A percentile compares a stretch with the other conserved stretches of the same genome.
phyloP scores from a whole-genome alignment of 1,140 invertebrate genomes.

The Coenobita brevimanus region DNA sequence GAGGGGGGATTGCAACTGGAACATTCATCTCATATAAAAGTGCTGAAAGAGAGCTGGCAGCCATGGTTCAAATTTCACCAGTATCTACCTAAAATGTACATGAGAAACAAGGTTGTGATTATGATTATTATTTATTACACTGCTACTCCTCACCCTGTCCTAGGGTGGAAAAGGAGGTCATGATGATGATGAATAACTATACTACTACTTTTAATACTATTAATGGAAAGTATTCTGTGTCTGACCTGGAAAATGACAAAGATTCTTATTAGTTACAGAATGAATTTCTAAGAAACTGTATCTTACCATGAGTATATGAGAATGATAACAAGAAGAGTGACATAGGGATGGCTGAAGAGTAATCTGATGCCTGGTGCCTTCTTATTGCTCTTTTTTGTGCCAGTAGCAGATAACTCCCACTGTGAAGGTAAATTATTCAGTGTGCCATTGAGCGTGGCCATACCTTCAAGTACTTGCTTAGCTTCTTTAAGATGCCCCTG shows the following conservation, averaged over 20 bases:
- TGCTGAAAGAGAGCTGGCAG: background rate
- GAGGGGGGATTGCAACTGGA: background rate
- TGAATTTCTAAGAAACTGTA: background rate
- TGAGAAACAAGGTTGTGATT: too few species aligned
- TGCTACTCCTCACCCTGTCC: too few species aligned
- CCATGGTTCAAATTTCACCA: too few species aligned
- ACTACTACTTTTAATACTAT: too few species aligned
- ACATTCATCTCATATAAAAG: too few species aligned
- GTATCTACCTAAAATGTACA: too few species aligned
- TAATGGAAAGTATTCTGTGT: too few species aligned
- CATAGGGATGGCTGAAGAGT: conserved; percentile 37
- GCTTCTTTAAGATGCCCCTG: conserved; percentile 62
- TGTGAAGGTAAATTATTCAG: conserved; percentile 33
- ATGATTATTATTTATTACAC: too few species aligned
- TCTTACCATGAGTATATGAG: conserved; percentile 53
- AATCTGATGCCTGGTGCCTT: conserved; percentile 18
- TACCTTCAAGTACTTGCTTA: conserved; percentile 43
- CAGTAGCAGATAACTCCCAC: conserved; percentile 44
- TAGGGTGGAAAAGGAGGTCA: too few species aligned
- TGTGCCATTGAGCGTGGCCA: conserved; percentile 60
- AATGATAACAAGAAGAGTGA: conserved; percentile 40
- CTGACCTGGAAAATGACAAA: too few species aligned
- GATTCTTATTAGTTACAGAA: too few species aligned
- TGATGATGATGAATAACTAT: too few species aligned
- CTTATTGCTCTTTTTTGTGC: conserved; percentile 14